Base-by-base conservation (phyloP, 2,113 vertebrate genomes). In the Pardalotus punctatus region DNA sequence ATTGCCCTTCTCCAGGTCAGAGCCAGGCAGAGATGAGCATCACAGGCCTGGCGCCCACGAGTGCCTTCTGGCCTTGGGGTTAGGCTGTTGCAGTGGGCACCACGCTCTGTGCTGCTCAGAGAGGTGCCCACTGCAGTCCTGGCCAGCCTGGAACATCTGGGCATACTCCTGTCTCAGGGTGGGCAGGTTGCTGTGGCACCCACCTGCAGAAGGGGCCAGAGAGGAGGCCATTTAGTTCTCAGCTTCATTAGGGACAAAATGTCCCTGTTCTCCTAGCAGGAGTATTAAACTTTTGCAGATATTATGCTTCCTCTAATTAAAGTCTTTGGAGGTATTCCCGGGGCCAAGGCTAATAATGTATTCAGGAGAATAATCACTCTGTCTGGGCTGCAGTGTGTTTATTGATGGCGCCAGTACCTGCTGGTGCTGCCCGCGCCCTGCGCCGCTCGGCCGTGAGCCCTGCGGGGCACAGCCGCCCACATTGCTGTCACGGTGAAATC, bases 401-500 rank as follows among this genome's bases (percentile, higher is more conserved):
- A 93, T 95, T 92, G 83, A 93, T 98, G 98, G 97, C 64, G 88
- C 95, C 38, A 84, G 96, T 88, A 86, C 90, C 98, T 97, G 98
- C 97, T 96, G 96, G 97, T 95, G 92, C 97, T 98, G 97, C 93
- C 98, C 98, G 97, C 84, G 93, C 97, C 96, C 88, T 83, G 71
- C 82, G 15, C 43, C 19, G 43, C 76, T 14, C 23, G 53, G 53
- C 83, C 72, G 2, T 1, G 19, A 93, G 97, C 97, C 97, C 98
- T 98, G 97, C 97, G 50, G 98, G 93, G 98, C 97, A 96, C 94
- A 91, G 97, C 97, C 95, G 97, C 97, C 97, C 97, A 97, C 97
- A 94, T 95, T 97, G 97, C 97, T 98, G 97, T 97, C 98, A 97
- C 95, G 3, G 66, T 11, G 35, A 93, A 88, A 94, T 93, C 93